These are phyloP conservation scores for Limulus polyphemus DNA, from an alignment of 2,888 invertebrate species.

Conservation along the genomic window DNA sequence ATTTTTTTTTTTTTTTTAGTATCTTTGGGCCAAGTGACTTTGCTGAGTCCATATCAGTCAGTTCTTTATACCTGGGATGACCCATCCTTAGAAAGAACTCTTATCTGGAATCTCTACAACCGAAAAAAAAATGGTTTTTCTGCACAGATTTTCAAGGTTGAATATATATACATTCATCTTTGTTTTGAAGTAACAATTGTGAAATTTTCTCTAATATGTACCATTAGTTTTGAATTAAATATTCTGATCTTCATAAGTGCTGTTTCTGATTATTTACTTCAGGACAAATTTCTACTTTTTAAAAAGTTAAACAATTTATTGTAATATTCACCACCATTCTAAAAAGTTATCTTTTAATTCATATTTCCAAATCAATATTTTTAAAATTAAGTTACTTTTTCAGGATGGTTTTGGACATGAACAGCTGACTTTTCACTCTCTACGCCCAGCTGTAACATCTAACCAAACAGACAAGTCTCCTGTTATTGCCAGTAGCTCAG, in stretches of 20 bases:
- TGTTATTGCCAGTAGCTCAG: slow-evolving; percentile 30
- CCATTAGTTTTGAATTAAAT: no score
- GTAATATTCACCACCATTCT: no score
- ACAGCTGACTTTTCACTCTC: slow-evolving; percentile 56
- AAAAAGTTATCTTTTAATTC: no score
- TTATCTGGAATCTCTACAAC: slow-evolving; percentile 30
- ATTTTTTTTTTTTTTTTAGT: slow-evolving; percentile 2
- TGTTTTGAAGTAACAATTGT: no score
- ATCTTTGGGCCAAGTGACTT: slow-evolving; percentile 47
- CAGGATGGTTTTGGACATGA: slow-evolving; percentile 49
- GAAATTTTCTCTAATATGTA: no score
- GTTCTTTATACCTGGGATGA: slow-evolving; percentile 45
- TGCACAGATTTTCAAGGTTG: slow-evolving; percentile 55
- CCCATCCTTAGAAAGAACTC: slow-evolving; percentile 40
- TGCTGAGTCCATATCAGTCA: slow-evolving; percentile 52
- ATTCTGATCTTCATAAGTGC: no score
- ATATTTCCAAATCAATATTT: no score
- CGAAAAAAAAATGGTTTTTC: slow-evolving; percentile 47
- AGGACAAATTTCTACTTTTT: no score
- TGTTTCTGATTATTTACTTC: no score
- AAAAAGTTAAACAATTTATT: no score
- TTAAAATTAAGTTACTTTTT: not conserved
- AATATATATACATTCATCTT: not conserved
- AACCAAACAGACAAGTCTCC: slow-evolving; percentile 26
- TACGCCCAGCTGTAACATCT: slow-evolving; percentile 35